phyloP scores from a whole-genome alignment of 2,888 invertebrate species.

The Tuta absoluta region DNA sequence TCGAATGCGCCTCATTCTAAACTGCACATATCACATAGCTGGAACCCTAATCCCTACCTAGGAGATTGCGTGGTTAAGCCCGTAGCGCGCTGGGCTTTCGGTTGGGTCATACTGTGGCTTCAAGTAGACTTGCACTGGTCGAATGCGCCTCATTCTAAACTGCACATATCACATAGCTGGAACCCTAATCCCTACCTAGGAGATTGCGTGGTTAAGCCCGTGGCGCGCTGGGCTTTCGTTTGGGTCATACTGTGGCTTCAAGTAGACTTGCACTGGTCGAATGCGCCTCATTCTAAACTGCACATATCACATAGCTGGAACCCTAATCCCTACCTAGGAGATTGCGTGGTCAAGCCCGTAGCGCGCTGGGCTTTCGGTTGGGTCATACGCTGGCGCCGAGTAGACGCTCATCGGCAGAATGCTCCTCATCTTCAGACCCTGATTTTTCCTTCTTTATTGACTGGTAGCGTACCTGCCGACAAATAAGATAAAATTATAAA shows the following conservation, averaged over 20 bases:
- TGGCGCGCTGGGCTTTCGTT: constrained; percentile 35
- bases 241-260: not conserved
- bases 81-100: constrained; percentile 62
- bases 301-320: not conserved
- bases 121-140: constrained; percentile 83
- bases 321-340: constrained; percentile 38
- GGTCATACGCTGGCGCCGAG: constrained; percentile 81
- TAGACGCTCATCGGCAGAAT: constrained; percentile 84
- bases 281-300: too few relatives aligned
- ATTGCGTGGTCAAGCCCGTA: constrained; percentile 61
- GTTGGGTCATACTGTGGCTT: constrained; percentile 76
- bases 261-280: constrained; percentile 80
- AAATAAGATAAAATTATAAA: not conserved
- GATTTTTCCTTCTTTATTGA: constrained; percentile 81
- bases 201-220: constrained; percentile 61
- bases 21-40: constrained; percentile 75
- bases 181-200: not conserved
- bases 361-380: constrained; percentile 59
- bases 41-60: constrained; percentile 30
- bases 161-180: constrained; percentile 67
- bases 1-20: constrained; percentile 84
- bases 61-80: constrained; percentile 58
- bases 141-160: constrained; percentile 84
- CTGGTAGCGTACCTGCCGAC: constrained; percentile 79
- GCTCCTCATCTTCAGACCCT: constrained; percentile 84